Evolutionary conservation across 2,113 vertebrate genomes (phyloP), one percentile per base, ranked within the genome.

Genomic region (Pteropus alecto): DNA sequence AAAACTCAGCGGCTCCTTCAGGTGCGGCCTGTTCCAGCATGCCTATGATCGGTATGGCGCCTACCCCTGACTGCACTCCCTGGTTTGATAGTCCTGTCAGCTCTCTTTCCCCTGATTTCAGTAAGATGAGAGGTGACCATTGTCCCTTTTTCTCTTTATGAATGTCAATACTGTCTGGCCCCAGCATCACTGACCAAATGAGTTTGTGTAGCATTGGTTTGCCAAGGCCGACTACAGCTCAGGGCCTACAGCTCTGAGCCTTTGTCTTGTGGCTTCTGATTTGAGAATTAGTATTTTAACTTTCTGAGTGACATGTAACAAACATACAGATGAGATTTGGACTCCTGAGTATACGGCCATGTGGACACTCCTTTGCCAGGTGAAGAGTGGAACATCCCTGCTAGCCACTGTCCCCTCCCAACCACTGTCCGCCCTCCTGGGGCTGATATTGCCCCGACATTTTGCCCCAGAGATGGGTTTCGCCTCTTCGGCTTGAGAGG

Each of bases 71-170:
- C 26, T 1, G 16, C 33, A 58, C 8, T 51, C 28, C 13, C 22
- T 15, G 1, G 7, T 21, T 7, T 3, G 4, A 13, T 16, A 46
- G 4, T 46, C n/a, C 58, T 5, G 2, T 16, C 43, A 48, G 43
- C 43, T 61, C 35, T 58, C 48, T 48, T 3, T 41, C 11, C n/a
- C 56, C 15, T 38, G 5, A 3, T 26, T 48, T 54, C 35, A 15
- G 8, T 14, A 7, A 48, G 19, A 24, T 2, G 41, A 54, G n/a
- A 33, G 33, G 0, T 33, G 78, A 11, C 9, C 0, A 18, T 5
- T 0, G 2, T 10, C 28, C 1, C 3, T 10, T 4, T 7, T 38
- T 38, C 24, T 1, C 51, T 24, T 26, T 67, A 51, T 6, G 1
- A 11, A 7, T 7, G 3, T 58, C 15, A 7, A 1, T 5, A 16